phyloP scores from a whole-genome alignment of 2,797 vertebrate species.

The Clamator glandarius region DNA sequence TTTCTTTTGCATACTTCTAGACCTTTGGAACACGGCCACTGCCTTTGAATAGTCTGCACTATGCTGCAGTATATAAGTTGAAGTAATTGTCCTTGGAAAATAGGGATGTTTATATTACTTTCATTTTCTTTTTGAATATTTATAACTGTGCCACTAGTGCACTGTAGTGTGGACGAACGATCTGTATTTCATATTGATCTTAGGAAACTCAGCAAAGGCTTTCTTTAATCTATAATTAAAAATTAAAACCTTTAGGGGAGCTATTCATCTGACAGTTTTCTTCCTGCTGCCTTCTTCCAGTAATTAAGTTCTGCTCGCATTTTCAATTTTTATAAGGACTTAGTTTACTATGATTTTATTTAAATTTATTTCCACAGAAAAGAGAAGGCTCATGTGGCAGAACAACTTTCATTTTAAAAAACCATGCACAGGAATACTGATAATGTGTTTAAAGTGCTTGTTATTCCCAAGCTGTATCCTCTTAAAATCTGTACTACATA shows the following conservation, averaged over 20 bases:
- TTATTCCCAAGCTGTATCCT: neutral
- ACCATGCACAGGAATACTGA: neutral
- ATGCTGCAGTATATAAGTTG: neutral
- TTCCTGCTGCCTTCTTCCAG: neutral
- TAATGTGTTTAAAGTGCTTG: neutral
- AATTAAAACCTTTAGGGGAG: conserved; percentile 67
- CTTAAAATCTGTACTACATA: neutral
- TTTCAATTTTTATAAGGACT: conserved; percentile 23
- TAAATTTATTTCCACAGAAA: conserved; percentile 20
- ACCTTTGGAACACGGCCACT: neutral
- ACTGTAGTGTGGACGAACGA: conserved; percentile 13
- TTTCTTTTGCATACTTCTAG: neutral
- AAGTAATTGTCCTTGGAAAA: conserved; percentile 6
- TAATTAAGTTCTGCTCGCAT: conserved; percentile 25
- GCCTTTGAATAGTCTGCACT: neutral
- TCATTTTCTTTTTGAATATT: conserved; percentile 56
- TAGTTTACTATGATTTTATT: conserved; percentile 25
- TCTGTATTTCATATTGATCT: conserved; percentile 71
- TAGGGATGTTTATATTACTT: conserved; percentile 1
- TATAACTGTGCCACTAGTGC: conserved; percentile 32
- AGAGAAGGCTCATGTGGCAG: neutral
- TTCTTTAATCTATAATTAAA: conserved; percentile 75
- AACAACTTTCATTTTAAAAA: conserved; percentile 11
- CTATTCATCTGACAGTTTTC: conserved; percentile 55
- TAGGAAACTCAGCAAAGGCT: conserved; percentile 29